Conservation (phyloP, 2,113 vertebrate species). For the Pterocles burchelli region DNA sequence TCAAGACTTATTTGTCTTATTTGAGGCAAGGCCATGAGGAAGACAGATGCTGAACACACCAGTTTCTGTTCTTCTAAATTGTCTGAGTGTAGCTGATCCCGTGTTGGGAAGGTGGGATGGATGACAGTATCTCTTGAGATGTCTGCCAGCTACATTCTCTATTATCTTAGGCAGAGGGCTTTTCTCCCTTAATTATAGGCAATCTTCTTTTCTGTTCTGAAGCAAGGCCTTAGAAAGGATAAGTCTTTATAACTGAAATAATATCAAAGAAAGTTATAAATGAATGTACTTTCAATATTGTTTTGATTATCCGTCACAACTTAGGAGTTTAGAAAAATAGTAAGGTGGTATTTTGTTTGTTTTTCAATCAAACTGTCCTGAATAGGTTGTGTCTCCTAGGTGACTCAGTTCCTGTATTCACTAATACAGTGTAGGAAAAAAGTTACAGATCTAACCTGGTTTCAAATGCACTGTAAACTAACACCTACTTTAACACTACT, state of each 20-base stretch:
- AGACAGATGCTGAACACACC: not conserved
- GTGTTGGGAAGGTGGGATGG: not conserved
- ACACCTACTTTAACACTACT: not conserved
- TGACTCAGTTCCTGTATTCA: not conserved
- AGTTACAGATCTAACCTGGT: not conserved
- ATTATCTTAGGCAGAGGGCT: not conserved
- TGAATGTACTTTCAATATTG: not conserved
- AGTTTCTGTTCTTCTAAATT: not conserved
- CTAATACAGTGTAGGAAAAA: not conserved
- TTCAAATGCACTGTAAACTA: not conserved
- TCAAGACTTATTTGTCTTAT: not conserved
- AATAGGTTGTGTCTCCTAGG: not conserved
- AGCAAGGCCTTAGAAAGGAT: not conserved
- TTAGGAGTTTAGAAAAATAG: not conserved
- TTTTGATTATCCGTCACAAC: not conserved
- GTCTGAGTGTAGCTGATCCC: not conserved
- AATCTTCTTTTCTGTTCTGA: not conserved
- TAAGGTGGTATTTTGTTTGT: not conserved
- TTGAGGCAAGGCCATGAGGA: not conserved
- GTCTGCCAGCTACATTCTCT: not conserved
- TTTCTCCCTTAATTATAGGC: not conserved
- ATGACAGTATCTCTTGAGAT: not conserved
- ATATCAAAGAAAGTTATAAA: not conserved
- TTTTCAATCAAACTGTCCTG: not conserved
- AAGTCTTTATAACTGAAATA: not conserved